These are phyloP conservation scores for Dendroctonus valens DNA, from an alignment of 1,140 invertebrate genomes.

Conservation along the genomic window DNA sequence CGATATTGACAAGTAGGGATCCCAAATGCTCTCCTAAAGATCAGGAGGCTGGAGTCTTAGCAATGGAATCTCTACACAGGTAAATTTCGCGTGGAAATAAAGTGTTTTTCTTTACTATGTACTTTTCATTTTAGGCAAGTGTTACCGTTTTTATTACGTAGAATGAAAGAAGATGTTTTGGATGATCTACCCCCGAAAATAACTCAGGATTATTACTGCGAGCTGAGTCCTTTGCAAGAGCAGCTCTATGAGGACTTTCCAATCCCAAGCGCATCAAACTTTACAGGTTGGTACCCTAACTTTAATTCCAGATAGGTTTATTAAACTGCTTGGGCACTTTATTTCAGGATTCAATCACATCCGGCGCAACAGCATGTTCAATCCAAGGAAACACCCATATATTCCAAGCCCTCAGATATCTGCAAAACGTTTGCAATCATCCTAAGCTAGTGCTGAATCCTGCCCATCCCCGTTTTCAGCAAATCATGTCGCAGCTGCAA, in stretches of 20 bases:
- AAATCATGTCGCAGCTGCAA: constrained; percentile 62
- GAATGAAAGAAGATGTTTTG: constrained; percentile 97
- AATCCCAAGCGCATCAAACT: constrained; percentile 61
- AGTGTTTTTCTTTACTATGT: constrained; percentile 1
- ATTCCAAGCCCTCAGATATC: constrained; percentile 91
- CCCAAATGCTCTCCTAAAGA: constrained; percentile 92
- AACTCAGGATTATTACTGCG: constrained; percentile 98
- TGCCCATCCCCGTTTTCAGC: constrained; percentile 76
- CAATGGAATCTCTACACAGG: constrained; percentile 93
- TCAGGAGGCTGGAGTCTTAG: constrained; percentile 81
- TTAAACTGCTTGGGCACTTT: constrained; percentile 16
- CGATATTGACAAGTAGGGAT: constrained; percentile 89
- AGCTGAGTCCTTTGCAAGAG: constrained; percentile 84
- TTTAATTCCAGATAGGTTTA: background rate
- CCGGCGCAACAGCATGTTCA: constrained; percentile 49
- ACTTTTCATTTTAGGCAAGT: constrained; percentile 67
- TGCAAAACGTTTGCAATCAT: constrained; percentile 98
- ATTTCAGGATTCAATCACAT: constrained; percentile 44
- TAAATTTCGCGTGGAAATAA: constrained; percentile 53
- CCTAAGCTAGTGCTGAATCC: constrained; percentile 88
- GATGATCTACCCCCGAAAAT: constrained; percentile 98
- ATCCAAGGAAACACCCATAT: constrained; percentile 63
- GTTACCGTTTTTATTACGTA: constrained; percentile 90
- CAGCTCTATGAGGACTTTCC: constrained; percentile 94
- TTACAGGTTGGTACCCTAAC: constrained; percentile 49